phyloP scores from a whole-genome alignment of 2,113 vertebrate species.

The Pitta sordida region DNA sequence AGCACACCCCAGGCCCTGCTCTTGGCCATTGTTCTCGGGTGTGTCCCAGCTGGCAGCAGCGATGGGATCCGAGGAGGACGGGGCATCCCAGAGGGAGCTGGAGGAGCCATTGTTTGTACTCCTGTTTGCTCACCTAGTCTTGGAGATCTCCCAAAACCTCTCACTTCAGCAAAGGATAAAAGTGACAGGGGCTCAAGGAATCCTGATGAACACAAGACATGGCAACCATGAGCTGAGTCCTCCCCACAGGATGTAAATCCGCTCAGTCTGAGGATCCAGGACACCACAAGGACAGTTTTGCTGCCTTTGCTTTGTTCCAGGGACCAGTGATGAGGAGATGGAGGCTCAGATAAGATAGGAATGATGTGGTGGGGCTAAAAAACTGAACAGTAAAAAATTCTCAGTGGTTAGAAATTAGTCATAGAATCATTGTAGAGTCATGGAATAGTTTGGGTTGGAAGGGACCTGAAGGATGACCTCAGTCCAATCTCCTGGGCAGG shows the following conservation, averaged over 20 bases:
- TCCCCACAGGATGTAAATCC: neutral
- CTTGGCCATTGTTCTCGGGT: neutral
- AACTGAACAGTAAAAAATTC: neutral
- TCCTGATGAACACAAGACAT: neutral
- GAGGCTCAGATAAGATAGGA: neutral
- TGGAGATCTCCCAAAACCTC: neutral
- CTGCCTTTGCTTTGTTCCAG: neutral
- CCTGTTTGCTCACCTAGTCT: neutral
- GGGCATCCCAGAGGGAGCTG: neutral
- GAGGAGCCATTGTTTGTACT: neutral
- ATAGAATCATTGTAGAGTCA: neutral
- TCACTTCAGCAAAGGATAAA: neutral
- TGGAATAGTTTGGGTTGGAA: neutral
- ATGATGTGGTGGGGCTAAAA: rapidly evolving
- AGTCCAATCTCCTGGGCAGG: neutral
- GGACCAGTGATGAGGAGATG: neutral
- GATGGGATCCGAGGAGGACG: neutral
- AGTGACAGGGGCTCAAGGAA: neutral
- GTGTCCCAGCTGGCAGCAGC: neutral
- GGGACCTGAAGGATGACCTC: neutral
- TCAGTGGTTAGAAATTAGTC: neutral
- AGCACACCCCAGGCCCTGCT: neutral
- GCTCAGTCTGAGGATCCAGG: neutral
- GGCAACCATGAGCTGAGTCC: neutral
- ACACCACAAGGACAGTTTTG: rapidly evolving